Conservation (phyloP, 2,797 vertebrate genomes). For the Chloroceryle inda region DNA sequence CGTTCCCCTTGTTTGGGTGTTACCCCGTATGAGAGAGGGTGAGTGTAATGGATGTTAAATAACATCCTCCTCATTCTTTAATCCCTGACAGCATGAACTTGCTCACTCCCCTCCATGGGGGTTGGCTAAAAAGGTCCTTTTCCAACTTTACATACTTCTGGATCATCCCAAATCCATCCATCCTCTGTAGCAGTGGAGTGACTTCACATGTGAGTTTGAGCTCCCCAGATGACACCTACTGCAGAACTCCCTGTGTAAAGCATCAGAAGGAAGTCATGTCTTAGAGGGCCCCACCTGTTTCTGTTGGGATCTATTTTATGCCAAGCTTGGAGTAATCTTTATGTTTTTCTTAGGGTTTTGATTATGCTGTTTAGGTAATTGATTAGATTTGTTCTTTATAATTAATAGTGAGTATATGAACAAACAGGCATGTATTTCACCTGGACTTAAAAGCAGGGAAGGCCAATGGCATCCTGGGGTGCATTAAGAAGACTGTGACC, state of each 20-base stretch:
- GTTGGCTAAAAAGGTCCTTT: neutral
- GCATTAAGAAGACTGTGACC: too few relatives aligned
- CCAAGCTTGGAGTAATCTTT: neutral
- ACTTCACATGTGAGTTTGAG: neutral
- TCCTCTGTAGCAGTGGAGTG: neutral
- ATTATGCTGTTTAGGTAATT: neutral
- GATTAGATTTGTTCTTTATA: neutral
- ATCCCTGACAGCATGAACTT: neutral
- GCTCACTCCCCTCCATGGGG: neutral
- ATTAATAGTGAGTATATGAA: neutral
- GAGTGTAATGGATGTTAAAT: neutral
- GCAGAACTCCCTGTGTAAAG: neutral
- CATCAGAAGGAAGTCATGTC: neutral
- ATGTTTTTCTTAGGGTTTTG: neutral
- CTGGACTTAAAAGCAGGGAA: neutral
- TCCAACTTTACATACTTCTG: neutral
- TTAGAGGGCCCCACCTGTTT: neutral
- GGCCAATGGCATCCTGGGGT: too few relatives aligned
- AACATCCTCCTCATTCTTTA: neutral
- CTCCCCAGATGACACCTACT: neutral
- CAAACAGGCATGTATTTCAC: neutral
- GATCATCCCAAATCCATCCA: neutral
- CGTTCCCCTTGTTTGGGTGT: neutral
- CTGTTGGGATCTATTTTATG: neutral
- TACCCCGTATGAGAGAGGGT: neutral